These are phyloP conservation scores for Armadillidium nasatum DNA, from an alignment of 1,140 invertebrate species.

Conservation along the genomic window DNA sequence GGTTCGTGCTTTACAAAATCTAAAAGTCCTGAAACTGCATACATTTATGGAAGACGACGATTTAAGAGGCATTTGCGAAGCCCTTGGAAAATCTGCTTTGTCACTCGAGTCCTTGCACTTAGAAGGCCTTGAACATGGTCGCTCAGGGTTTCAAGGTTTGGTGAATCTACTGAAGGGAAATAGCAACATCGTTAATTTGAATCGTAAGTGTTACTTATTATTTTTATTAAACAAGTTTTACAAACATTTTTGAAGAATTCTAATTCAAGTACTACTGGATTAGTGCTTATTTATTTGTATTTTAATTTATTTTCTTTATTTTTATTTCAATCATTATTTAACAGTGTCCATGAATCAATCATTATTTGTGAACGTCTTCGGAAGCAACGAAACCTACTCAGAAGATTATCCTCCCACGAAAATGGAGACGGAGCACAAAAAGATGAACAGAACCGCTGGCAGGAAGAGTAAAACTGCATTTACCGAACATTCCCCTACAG, in stretches of 20 bases:
- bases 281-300: too few relatives aligned
- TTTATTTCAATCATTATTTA: not conserved
- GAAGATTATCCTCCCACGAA: slow-evolving; percentile 29
- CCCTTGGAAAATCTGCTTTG: slow-evolving; percentile 26
- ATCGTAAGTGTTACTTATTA: too few relatives aligned
- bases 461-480: slow-evolving; percentile 26
- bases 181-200: slow-evolving; percentile 29
- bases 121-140: slow-evolving; percentile 31
- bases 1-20: not conserved
- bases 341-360: slow-evolving; percentile 39
- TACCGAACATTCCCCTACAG: not conserved
- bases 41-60: slow-evolving; percentile 34
- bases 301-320: too few relatives aligned
- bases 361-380: slow-evolving; percentile 23
- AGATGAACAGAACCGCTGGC: slow-evolving; percentile 20
- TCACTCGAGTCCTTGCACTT: slow-evolving; percentile 33
- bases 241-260: too few relatives aligned
- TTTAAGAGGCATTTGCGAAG: slow-evolving; percentile 29
- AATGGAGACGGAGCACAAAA: slow-evolving; percentile 4
- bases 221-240: too few relatives aligned
- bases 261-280: too few relatives aligned
- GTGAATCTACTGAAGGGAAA: slow-evolving; percentile 35
- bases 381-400: slow-evolving; percentile 25
- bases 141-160: slow-evolving; percentile 29
- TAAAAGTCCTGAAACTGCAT: slow-evolving; percentile 31